phyloP scores from a whole-genome alignment of 2,888 invertebrate species.

The Ceratothoa steindachneri region DNA sequence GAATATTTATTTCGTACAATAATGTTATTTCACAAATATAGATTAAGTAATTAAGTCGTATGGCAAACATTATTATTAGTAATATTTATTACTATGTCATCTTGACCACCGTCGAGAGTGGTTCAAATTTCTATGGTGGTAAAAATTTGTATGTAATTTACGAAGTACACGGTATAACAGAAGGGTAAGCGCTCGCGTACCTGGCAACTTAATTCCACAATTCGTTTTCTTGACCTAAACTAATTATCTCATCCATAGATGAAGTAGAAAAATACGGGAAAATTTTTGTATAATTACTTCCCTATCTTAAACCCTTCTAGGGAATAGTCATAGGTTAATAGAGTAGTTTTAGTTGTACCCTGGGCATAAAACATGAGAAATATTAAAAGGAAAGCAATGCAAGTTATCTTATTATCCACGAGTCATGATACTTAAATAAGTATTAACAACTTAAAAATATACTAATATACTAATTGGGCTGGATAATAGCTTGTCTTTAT shows the following conservation, averaged over 20 bases:
- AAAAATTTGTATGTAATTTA: not conserved
- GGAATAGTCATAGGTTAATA: too few relatives aligned
- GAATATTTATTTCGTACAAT: conserved; percentile 6
- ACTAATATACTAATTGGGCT: too few relatives aligned
- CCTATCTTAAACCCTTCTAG: too few relatives aligned
- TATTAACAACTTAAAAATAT: too few relatives aligned
- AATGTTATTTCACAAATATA: not conserved
- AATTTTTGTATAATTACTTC: too few relatives aligned
- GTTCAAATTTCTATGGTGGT: not conserved
- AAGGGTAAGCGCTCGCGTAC: not conserved
- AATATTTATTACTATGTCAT: not conserved
- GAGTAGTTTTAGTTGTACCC: too few relatives aligned
- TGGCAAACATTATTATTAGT: not conserved
- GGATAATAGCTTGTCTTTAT: too few relatives aligned
- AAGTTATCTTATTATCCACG: too few relatives aligned
- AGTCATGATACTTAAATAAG: too few relatives aligned
- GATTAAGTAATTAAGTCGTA: not conserved
- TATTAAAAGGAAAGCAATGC: too few relatives aligned
- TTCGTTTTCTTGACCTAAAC: not conserved
- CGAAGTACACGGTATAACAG: not conserved
- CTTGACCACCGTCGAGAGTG: not conserved
- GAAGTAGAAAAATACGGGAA: not conserved
- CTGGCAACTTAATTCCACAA: not conserved
- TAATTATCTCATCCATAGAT: not conserved
- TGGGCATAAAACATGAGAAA: too few relatives aligned